Percentiles rank a stretch among this genome's conserved stretches.
Evolutionary conservation across 2,888 invertebrate genomes (phyloP).

Genomic region (Tetanocera ferruginea): DNA sequence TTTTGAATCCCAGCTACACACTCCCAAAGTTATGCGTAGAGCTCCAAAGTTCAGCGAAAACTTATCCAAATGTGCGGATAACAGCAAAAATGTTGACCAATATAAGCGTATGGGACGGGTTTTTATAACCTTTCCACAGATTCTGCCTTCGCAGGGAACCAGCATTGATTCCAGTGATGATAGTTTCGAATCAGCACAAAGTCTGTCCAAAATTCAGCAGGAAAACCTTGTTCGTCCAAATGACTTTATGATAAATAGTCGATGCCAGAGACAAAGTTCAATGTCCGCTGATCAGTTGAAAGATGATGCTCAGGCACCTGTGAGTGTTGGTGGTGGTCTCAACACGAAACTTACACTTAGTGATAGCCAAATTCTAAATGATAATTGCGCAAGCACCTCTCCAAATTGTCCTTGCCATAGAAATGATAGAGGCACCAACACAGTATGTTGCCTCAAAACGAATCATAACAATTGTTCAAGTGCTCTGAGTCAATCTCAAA

Average conservation of each 20-base stretch:
- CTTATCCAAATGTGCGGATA: conserved; percentile 77
- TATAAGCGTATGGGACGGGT: conserved; percentile 73
- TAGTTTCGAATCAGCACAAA: conserved; percentile 63
- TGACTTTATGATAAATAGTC: not conserved
- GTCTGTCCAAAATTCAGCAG: conserved; percentile 50
- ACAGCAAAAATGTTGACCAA: conserved; percentile 73
- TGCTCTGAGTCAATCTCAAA: conserved; percentile 39
- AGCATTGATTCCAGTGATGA: conserved; percentile 54
- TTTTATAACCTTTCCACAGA: conserved; percentile 69
- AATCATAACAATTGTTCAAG: conserved; percentile 59
- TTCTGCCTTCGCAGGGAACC: conserved; percentile 48
- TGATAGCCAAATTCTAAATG: conserved; percentile 67
- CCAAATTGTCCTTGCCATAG: conserved; percentile 64
- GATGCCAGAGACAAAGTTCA: conserved; percentile 63
- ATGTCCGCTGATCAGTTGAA: conserved; percentile 74
- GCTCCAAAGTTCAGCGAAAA: conserved; percentile 78
- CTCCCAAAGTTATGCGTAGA: conserved; percentile 75
- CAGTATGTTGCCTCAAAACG: conserved; percentile 59
- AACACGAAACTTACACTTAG: conserved; percentile 67
- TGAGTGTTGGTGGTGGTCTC: conserved; percentile 48
- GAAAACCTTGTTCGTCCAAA: not conserved
- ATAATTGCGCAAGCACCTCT: conserved; percentile 62
- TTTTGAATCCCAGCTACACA: conserved; percentile 71
- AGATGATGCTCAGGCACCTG: conserved; percentile 61
- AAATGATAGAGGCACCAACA: conserved; percentile 43